Percentiles rank a stretch among this genome's conserved stretches.
phyloP scores from a whole-genome alignment of 2,113 vertebrate species.

The Pipra filicauda region DNA sequence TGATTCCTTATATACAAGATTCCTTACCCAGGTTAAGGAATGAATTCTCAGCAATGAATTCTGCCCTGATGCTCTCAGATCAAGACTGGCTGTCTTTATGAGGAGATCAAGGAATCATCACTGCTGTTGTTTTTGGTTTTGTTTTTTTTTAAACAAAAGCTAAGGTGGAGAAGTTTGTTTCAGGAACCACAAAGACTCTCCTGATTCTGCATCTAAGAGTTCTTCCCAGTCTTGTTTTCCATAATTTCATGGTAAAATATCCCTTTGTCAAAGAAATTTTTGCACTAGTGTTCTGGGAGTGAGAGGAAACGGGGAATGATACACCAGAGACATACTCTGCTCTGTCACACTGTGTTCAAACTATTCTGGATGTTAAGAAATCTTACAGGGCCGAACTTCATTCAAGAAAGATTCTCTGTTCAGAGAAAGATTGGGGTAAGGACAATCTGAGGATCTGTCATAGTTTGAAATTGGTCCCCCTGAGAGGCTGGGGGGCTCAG shows the following conservation, averaged over 20 bases:
- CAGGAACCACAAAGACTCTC: not conserved
- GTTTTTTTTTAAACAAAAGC: not conserved
- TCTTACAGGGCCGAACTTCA: not conserved
- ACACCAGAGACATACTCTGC: not conserved
- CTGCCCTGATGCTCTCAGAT: not conserved
- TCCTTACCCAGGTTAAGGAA: not conserved
- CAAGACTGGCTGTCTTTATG: not conserved
- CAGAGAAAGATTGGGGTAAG: not conserved
- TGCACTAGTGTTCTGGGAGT: not conserved
- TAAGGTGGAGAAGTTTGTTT: not conserved
- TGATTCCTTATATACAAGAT: not conserved
- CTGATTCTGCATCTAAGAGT: not conserved
- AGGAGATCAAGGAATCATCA: not conserved
- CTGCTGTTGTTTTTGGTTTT: not conserved
- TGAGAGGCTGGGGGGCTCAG: too few relatives aligned
- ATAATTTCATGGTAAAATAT: not conserved
- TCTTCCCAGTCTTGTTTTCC: not conserved
- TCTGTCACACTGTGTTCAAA: not conserved
- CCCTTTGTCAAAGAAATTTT: not conserved
- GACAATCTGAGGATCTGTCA: not conserved
- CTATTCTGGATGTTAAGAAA: not conserved
- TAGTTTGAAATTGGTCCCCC: too few relatives aligned
- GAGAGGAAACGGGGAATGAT: not conserved
- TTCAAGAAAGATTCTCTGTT: not conserved
- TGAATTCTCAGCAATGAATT: not conserved